phyloP scores from a whole-genome alignment of 2,113 vertebrate genomes.

The Gnathochromis pfefferi region DNA sequence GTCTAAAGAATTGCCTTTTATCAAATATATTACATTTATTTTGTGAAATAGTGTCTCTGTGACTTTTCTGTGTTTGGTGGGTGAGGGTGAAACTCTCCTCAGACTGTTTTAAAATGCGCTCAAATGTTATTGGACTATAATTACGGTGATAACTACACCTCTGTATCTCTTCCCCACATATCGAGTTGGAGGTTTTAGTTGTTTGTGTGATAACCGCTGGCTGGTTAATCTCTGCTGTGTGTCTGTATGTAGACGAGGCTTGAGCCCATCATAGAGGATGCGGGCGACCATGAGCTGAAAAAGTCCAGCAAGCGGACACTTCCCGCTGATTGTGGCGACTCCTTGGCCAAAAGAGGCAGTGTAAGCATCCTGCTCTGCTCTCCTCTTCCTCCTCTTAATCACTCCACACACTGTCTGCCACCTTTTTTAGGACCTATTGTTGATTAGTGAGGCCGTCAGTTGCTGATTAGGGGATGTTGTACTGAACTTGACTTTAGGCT shows the following conservation, averaged over 20 bases:
- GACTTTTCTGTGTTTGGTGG: neutral
- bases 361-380: constrained; percentile 81
- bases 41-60: neutral
- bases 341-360: constrained; percentile 99
- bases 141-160: neutral
- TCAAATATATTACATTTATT: neutral
- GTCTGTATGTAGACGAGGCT: constrained; percentile 90
- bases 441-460: neutral
- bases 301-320: constrained; percentile 99
- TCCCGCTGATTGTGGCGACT: constrained; percentile 98
- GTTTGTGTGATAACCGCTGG: neutral
- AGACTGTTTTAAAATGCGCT: neutral
- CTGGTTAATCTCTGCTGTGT: constrained; percentile 27
- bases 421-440: neutral
- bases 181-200: neutral
- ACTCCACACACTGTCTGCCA: neutral
- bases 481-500: neutral
- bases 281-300: constrained; percentile 97
- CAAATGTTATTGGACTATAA: neutral
- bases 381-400: constrained; percentile 74
- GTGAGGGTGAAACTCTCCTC: neutral
- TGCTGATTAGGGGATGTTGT: neutral
- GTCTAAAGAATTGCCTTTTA: neutral
- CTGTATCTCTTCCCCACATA: neutral
- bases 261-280: constrained; percentile 98